phyloP scores from a whole-genome alignment of 1,140 invertebrate species.

The Drosophila melanica region DNA sequence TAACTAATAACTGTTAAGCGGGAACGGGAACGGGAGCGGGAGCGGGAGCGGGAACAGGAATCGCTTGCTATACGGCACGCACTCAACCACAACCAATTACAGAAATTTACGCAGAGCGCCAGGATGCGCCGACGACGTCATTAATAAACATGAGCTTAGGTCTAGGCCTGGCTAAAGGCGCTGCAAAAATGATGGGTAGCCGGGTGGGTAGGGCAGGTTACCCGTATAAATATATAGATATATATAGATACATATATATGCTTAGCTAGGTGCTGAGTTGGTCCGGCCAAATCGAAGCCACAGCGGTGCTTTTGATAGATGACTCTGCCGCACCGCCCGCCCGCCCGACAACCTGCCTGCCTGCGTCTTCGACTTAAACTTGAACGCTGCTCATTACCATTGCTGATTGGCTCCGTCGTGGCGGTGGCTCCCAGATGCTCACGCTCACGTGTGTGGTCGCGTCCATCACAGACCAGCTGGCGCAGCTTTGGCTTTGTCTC shows the following conservation, averaged over 20 bases:
- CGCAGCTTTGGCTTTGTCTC: slow-evolving; percentile 18
- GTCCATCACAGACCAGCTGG: slow-evolving; percentile 66
- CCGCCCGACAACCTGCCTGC: slow-evolving; percentile 16
- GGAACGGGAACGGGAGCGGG: slow-evolving; percentile 5
- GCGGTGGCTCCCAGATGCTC: slow-evolving; percentile 41
- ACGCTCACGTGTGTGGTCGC: slow-evolving; percentile 66
- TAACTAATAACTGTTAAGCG: slow-evolving; percentile 71
- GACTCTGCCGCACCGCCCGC: slow-evolving; percentile 38
- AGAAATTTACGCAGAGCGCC: slow-evolving; percentile 73
- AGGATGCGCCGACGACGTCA: slow-evolving; percentile 53
- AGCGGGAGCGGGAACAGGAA: neutral
- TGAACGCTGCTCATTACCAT: slow-evolving; percentile 65
- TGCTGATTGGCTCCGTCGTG: slow-evolving; percentile 60
- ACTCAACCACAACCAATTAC: slow-evolving; percentile 79
- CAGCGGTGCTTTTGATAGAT: slow-evolving; percentile 75
- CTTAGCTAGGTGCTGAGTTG: slow-evolving; percentile 35
- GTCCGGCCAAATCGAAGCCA: slow-evolving; percentile 59
- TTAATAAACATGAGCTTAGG: slow-evolving; percentile 74
- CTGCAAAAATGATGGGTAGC: slow-evolving; percentile 49
- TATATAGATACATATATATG: neutral
- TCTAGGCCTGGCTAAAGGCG: slow-evolving; percentile 35
- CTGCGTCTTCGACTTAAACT: slow-evolving; percentile 30
- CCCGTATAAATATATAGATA: slow-evolving; percentile 15
- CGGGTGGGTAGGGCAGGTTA: slow-evolving; percentile 1
- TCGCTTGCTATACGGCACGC: slow-evolving; percentile 44